Base-by-base conservation (phyloP, 2,888 invertebrate species). In the Silvanus unidentatus region DNA sequence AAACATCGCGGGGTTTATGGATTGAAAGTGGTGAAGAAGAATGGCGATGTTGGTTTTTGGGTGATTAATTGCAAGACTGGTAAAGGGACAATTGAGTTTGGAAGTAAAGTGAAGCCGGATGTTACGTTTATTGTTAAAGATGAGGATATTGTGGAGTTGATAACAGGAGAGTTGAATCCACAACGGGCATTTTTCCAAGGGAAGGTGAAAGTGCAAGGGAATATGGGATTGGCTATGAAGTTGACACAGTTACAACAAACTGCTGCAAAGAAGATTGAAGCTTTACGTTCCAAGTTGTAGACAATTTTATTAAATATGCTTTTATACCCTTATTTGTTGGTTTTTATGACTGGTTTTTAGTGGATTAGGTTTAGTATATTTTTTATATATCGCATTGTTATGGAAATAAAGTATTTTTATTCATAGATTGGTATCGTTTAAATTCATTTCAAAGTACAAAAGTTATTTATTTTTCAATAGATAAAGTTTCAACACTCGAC, bases 161-260 rank as follows among this genome's bases (percentile, higher is more conserved):
- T 97, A 62, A 81, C 86, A 1, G 96, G 96, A 1, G 90, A 91
- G 70, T 75, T 98, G 48, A 94, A 95, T 69, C 91, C 92, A 0
- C 96, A 98, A 69, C 94, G 94, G 70, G 95, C 95, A 1, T 93
- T 92, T 72, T 92, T 92, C 79, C 90, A 96, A 72, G 97, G 97
- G 11, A 97, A 97, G 73, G 82, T 93, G 45, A 97, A 96, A 74
- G 86, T 98, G 47, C 89, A 94, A 68, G 97, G 97, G 27, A 97
- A 97, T 69, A 93, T 97, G 88, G 95, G 92, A 0, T 74, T 96
- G 35, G 97, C 97, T 1, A 88, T 97, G 88, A 97, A 95, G 69
- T 74, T 98, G 45, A 84, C 88, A 13, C 89, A 91, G 53, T 70
- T 95, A 50, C 90, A 91, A 62, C 79, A 81, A 46, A 78, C 81